Conservation (phyloP, 2,113 vertebrate genomes). For the Eolophus roseicapilla region DNA sequence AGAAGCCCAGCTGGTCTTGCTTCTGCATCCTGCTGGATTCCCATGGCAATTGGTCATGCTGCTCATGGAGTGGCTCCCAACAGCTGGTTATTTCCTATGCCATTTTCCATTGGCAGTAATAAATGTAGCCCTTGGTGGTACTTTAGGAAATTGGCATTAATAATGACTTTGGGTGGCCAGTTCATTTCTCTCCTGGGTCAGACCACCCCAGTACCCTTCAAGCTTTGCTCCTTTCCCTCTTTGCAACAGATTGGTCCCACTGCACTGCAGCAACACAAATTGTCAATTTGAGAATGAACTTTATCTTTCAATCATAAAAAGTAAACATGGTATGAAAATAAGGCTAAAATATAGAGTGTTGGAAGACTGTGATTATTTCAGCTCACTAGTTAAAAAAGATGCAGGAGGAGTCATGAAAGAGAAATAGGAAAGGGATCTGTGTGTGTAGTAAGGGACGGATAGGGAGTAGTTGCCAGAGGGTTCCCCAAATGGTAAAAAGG, state of each 20-base stretch:
- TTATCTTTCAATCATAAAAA: not conserved
- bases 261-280: not conserved
- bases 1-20: constrained; percentile 27
- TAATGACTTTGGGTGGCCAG: not conserved
- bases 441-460: not conserved
- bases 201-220: not conserved
- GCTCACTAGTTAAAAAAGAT: not conserved
- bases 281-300: not conserved
- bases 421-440: not conserved
- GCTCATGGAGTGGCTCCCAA: not conserved
- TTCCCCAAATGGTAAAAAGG: not conserved
- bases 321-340: not conserved
- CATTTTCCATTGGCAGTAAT: not conserved
- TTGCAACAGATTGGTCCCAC: not conserved
- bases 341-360: not conserved
- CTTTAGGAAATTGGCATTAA: constrained; percentile 17
- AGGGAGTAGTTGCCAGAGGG: not conserved
- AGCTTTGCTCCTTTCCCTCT: not conserved
- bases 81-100: constrained; percentile 28
- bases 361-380: not conserved
- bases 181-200: not conserved
- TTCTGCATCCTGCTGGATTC: constrained; percentile 31
- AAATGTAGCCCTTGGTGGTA: not conserved
- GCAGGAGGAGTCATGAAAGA: not conserved
- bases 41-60: constrained; percentile 5